phyloP scores from a whole-genome alignment of 2,888 invertebrate species.

The Drosophila kambysellisi region DNA sequence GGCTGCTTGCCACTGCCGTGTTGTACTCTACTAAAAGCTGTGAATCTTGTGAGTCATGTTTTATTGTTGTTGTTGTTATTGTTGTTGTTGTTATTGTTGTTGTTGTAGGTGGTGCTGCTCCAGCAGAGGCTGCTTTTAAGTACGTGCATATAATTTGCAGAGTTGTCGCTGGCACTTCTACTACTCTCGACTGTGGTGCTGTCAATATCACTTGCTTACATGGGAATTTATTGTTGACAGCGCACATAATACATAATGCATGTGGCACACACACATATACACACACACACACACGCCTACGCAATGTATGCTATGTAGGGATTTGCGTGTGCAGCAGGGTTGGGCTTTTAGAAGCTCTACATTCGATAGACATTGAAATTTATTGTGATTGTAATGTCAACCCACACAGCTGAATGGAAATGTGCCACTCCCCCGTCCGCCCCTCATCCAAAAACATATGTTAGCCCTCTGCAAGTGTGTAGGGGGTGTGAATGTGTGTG shows the following conservation, averaged over 20 bases:
- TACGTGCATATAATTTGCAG: constrained; percentile 77
- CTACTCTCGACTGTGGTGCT: constrained; percentile 43
- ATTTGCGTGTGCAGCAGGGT: constrained; percentile 5
- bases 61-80: constrained; percentile 6
- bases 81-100: constrained; percentile 3
- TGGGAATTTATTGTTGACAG: constrained; percentile 78
- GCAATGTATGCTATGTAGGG: constrained; percentile 11
- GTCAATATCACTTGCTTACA: constrained; percentile 81
- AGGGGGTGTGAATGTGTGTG: neutral
- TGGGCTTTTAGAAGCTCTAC: constrained; percentile 53
- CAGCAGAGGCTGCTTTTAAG: constrained; percentile 64
- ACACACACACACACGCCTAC: constrained; percentile 4
- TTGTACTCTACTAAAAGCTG: constrained; percentile 5
- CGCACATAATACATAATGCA: constrained; percentile 77
- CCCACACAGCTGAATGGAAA: constrained; percentile 57
- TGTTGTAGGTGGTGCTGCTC: neutral
- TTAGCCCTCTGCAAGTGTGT: neutral
- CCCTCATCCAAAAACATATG: constrained; percentile 22
- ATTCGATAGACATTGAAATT: constrained; percentile 75
- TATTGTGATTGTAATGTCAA: constrained; percentile 73
- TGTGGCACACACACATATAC: constrained; percentile 33
- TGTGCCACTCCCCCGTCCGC: constrained; percentile 33
- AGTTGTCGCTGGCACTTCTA: constrained; percentile 48
- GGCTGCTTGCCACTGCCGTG: constrained; percentile 12
- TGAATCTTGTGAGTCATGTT: constrained; percentile 21